Base-by-base conservation (phyloP, 2,888 invertebrate genomes). In the Capitulum mitella region DNA sequence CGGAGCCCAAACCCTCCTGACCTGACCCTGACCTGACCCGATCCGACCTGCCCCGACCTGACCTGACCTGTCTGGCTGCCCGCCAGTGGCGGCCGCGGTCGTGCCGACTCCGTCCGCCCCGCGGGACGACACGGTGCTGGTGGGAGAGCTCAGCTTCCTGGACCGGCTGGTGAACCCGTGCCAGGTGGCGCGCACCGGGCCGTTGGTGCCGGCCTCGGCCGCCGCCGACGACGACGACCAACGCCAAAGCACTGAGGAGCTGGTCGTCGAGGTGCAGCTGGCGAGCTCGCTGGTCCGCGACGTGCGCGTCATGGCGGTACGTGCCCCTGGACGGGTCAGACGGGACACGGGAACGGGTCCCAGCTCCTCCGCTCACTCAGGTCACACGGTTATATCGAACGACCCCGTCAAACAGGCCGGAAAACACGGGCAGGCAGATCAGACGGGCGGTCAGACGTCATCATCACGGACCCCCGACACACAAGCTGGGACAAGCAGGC, bases 51-150 rank as follows among this genome's bases (percentile, higher is more conserved):
- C n/a, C n/a, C n/a, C n/a, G n/a, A n/a, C n/a, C n/a, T n/a, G n/a
- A n/a, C n/a, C n/a, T n/a, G 5, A 3, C 6, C n/a, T 26, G n/a
- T 51, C 19, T 51, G 51, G 10, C 51, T 51, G 51, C 51, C 51
- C 14, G 51, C 10, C 51, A 51, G 51, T 22, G 19, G 51, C 14
- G 10, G 46, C 14, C 51, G 51, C 14, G 51, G 3, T 51, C 19
- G 19, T 51, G 51, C 51, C 19, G 19, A 3, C 51, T 3, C 51
- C 51, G 10, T 19, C 51, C 3, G n/a, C n/a, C n/a, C n/a, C n/a
- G n/a, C n/a, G n/a, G n/a, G 61, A 61, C n/a, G 61, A 61, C n/a
- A 3, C n/a, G 61, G 61, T 61, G 61, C 61, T 61, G 34, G 61
- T 61, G 8, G 5, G 61, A 10, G 61, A 61, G 10, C 61, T 61